Percentiles rank a stretch among this genome's conserved stretches.
phyloP scores from a whole-genome alignment of 2,888 invertebrate species.

The Neoascia interrupta region DNA sequence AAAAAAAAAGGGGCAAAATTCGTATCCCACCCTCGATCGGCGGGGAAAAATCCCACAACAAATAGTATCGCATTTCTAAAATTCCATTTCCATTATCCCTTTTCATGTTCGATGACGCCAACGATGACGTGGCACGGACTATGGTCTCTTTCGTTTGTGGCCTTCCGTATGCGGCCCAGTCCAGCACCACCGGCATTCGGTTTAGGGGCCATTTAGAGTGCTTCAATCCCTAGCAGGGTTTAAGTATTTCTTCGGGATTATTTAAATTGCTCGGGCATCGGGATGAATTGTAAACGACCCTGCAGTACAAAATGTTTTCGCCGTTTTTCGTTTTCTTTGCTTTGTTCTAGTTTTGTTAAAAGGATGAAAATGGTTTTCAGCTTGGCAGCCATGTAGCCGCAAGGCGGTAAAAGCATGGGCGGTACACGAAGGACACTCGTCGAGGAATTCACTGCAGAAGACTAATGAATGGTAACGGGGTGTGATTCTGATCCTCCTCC shows the following conservation, averaged over 20 bases:
- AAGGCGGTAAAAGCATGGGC: conserved; percentile 42
- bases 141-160: conserved; percentile 21
- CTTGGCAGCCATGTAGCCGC: conserved; percentile 41
- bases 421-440: conserved; percentile 24
- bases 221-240: conserved; percentile 52
- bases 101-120: conserved; percentile 41
- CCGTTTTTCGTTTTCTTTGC: conserved; percentile 6
- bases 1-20: no score
- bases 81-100: conserved; percentile 62
- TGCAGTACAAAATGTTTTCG: conserved; percentile 66
- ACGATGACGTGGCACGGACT: not conserved
- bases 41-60: no score
- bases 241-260: conserved; percentile 71
- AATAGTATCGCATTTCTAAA: conserved; percentile 61
- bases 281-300: conserved; percentile 71
- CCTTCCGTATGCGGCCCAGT: conserved; percentile 4
- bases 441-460: conserved; percentile 14
- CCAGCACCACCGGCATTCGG: conserved; percentile 37
- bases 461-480: conserved; percentile 39
- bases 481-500: conserved; percentile 20
- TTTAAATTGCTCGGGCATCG: conserved; percentile 72
- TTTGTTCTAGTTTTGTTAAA: conserved; percentile 15
- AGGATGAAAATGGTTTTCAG: conserved; percentile 61
- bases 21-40: no score
- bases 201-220: conserved; percentile 65